Evolutionary conservation across 2,888 invertebrate species (phyloP), one percentile per base, ranked within the genome.

Genomic region (Eulithis testata): DNA sequence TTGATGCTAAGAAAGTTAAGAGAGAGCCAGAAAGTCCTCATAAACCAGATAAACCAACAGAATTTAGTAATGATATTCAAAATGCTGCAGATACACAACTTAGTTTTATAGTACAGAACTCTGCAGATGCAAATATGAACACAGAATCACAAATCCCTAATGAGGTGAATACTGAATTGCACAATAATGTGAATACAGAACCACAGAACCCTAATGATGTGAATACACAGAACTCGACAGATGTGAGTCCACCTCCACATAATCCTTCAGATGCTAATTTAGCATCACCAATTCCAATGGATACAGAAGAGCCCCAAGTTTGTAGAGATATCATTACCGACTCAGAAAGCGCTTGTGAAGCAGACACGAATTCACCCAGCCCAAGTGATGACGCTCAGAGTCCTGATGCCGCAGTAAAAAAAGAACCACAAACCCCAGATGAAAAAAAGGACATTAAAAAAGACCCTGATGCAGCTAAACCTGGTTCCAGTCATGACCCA

Each of bases 401-500:
- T 4, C 11, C n/a, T 50, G 45, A 21, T 57, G 37, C 14, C 14
- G 62, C 31, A 4, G 56, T 54, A 11, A 64, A 65, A 37, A 47
- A 51, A 27, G 60, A 60, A 31, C 56, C 45, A 11, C 11, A 45
- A 9, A 56, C 52, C n/a, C 52, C 56, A 40, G 40, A 56, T 27
- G n/a, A 69, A 12, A 68, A 66, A 40, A 54, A 57, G 21, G 81
- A 79, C 6, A 14, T 47, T 5, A 8, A 53, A 27, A 49, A 53
- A 27, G 52, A 43, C 11, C 36, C 60, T 9, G 66, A 62, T 21
- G 61, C 64, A 60, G 71, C 47, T 0, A 64, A 65, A 43, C 76
- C 84, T 6, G 85, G 86, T 8, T 80, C 85, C 6, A 87, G 86
- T 69, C 78, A 77, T 69, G 75, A 74, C 69, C 77, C 75, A 80